Evolutionary conservation across 2,113 vertebrate genomes (phyloP), one percentile per base, ranked within the genome.

Genomic region (Pycnonotus jocosus): DNA sequence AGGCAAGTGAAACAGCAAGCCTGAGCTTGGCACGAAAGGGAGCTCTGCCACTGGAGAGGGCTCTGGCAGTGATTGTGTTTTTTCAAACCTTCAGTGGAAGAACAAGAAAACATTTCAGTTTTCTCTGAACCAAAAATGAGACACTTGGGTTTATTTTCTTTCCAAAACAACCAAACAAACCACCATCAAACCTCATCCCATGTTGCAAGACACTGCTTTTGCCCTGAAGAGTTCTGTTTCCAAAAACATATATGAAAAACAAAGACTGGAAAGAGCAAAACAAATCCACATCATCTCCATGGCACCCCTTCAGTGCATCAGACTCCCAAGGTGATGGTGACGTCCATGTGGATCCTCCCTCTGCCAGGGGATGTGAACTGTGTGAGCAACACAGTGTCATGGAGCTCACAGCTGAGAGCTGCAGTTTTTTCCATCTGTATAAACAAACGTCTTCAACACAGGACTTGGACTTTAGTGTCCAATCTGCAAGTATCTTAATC

Each of bases 81-180:
- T 80, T 42, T 87, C 69, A 89, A 35, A 84, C 56, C 50, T 70
- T 90, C 54, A 81, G 9, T 1, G 28, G n/a, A 88, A 94, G 85
- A 83, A 92, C 37, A 92, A 83, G 45, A 93, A 95, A 96, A 90
- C 42, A 92, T 57, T 88, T 82, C 31, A 5, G 13, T 45, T 92
- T 85, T 8, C 45, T 88, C 66, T 77, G 62, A 90, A 88, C 20
- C 19, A 76, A 69, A 69, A 76, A 48, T 53, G 5, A 71, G 57
- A 80, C 80, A 19, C 28, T 81, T 86, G 64, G 71, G 35, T 27
- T 50, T 86, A 58, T 86, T 88, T 93, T 56, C 33, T 21, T 83
- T 96, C 92, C 95, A 94, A 96, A 94, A 93, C 37, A 92, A 94
- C 31, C 68, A 96, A 96, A 93, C 74, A 94, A 95, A 61, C 15